Base-by-base conservation (phyloP, 2,113 vertebrate species). In the Silurus asotus region DNA sequence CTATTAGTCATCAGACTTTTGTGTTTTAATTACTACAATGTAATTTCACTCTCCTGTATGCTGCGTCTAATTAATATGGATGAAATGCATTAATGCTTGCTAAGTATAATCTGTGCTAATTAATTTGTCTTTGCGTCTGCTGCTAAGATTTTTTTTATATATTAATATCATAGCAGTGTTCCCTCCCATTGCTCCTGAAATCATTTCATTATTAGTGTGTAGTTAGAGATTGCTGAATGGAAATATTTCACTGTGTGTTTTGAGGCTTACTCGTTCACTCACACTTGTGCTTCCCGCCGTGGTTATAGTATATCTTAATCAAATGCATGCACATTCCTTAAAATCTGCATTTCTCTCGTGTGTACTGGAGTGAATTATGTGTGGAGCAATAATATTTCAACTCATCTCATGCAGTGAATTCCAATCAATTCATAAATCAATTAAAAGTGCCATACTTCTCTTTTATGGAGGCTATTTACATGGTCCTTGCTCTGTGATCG, bases 101-200 rank as follows among this genome's bases (percentile, higher is more conserved):
- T 92, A 93, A 92, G 92, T 93, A 93, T 93, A 90, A 94, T 94
- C 93, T 92, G 90, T 90, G 90, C 92, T 91, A 93, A 94, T 93
- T 92, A 93, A 94, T 92, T 93, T 90, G 90, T 91, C 89, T 93
- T 91, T 94, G 90, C 92, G 93, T 90, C 88, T 85, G 76, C 59
- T 74, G 49, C 37, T 45, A 55, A 78, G 53, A 78, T 78, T 58
- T 58, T 2, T 70, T 20, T 11, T 69, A 37, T 6, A 25, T 76
- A 74, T 78, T 83, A 83, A 74, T 90, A 89, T 90, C 86, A 87
- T 83, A 83, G 48, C 48, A 62, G 88, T 83, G 75, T 90, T 90
- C 90, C 86, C 88, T 86, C 82, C 90, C 91, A 75, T 84, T 83
- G 61, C 81, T 79, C 77, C 51, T 56, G n/a, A 91, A 78, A 84